Evolutionary conservation across 2,888 invertebrate genomes (phyloP).

Genomic region (Pachymerium ferrugineum): DNA sequence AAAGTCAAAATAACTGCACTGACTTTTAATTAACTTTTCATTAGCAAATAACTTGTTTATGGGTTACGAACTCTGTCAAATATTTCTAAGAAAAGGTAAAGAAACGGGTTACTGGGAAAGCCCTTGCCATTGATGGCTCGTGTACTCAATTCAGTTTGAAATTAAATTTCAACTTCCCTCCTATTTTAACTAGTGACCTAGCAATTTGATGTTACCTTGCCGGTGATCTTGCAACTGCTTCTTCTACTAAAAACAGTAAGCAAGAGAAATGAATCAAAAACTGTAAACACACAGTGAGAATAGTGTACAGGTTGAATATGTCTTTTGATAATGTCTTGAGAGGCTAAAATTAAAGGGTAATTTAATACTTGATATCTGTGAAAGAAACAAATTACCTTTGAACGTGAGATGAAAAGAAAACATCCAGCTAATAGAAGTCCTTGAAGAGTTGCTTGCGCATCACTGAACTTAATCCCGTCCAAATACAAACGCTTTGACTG

Average conservation of each 20-base stretch:
- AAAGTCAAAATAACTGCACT: too few species aligned
- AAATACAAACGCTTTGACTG: slow-evolving; percentile 97
- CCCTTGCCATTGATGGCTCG: too few species aligned
- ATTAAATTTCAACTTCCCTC: background rate
- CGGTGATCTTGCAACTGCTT: slow-evolving; percentile 67
- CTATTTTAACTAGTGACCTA: too few species aligned
- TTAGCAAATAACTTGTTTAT: too few species aligned
- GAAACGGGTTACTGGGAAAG: too few species aligned
- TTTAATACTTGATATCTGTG: too few species aligned
- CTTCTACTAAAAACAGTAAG: slow-evolving; percentile 79
- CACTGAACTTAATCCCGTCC: slow-evolving; percentile 96
- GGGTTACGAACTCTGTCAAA: too few species aligned
- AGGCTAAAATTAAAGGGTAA: too few species aligned
- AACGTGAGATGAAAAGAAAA: slow-evolving; percentile 95
- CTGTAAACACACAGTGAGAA: slow-evolving; percentile 88
- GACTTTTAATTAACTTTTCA: too few species aligned
- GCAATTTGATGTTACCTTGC: too few species aligned
- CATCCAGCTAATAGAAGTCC: slow-evolving; percentile 92
- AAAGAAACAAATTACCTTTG: slow-evolving; percentile 74
- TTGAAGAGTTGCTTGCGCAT: slow-evolving; percentile 95
- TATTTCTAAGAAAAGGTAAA: too few species aligned
- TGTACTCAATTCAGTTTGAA: background rate
- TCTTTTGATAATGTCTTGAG: slow-evolving; percentile 85
- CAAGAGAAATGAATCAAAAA: slow-evolving; percentile 91
- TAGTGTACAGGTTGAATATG: slow-evolving; percentile 96